Conservation (phyloP, 2,113 vertebrate species). For the Puntigrus tetrazona region DNA sequence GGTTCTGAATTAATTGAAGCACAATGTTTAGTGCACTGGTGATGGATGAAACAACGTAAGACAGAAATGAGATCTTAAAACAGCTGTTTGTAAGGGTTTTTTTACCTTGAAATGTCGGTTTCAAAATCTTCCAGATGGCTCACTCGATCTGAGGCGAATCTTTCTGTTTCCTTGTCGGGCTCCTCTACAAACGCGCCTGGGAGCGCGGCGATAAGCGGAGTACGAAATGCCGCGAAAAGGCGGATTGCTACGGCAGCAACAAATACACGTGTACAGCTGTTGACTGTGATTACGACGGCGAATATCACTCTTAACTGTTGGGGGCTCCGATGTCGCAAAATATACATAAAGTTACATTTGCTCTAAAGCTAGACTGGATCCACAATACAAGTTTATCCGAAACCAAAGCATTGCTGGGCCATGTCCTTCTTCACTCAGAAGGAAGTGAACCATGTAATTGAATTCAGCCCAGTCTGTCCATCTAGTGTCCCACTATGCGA, state of each 20-base stretch:
- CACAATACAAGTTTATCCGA: not conserved
- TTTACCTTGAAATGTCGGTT: not conserved
- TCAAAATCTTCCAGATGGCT: not conserved
- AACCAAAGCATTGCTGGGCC: constrained; percentile 5
- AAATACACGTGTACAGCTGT: not conserved
- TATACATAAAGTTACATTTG: not conserved
- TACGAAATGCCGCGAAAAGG: not conserved
- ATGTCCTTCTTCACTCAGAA: not conserved
- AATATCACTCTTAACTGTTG: not conserved
- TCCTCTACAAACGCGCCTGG: not conserved
- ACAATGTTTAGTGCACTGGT: constrained; percentile 22
- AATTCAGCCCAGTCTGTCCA: not conserved
- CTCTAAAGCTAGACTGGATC: not conserved
- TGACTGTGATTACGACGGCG: not conserved
- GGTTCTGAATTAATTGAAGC: constrained; percentile 39
- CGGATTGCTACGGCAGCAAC: not conserved
- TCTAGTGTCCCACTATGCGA: not conserved
- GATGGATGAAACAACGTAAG: constrained; percentile 1
- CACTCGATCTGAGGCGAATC: not conserved
- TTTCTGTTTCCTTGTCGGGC: not conserved
- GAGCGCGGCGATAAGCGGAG: no score
- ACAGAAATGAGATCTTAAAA: not conserved
- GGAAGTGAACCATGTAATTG: not conserved
- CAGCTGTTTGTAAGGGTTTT: not conserved
- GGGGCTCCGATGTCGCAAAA: not conserved